These are phyloP conservation scores for Drosophila melanocephala DNA, from an alignment of 2,888 invertebrate genomes.

Conservation along the genomic window DNA sequence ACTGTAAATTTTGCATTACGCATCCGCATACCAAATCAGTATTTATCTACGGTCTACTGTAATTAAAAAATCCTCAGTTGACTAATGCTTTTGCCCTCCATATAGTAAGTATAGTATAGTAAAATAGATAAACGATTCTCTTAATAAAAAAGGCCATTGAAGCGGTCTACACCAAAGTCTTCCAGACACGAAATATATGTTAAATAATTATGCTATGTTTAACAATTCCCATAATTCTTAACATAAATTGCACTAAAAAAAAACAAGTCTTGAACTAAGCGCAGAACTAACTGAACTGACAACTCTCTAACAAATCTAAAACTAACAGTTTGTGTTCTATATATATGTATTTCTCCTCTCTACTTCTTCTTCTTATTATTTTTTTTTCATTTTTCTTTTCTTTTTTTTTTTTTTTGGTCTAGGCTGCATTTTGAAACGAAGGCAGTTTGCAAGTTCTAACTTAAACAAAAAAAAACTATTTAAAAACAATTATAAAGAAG, in stretches of 20 bases:
- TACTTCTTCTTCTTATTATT: slow-evolving; percentile 23
- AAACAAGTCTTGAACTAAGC: slow-evolving; percentile 55
- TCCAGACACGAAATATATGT: slow-evolving; percentile 17
- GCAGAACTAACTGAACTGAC: slow-evolving; percentile 43
- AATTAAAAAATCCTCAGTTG: background rate
- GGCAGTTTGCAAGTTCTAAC: slow-evolving; percentile 46
- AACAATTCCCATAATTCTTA: slow-evolving; percentile 32
- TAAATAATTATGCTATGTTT: slow-evolving; percentile 24
- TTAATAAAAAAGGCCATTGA: slow-evolving; percentile 25
- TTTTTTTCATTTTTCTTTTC: slow-evolving; percentile 30
- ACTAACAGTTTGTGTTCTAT: slow-evolving; percentile 29
- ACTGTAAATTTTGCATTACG: background rate
- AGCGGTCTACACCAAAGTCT: slow-evolving; percentile 31
- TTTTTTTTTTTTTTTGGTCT: slow-evolving; percentile 70
- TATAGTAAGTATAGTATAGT: slow-evolving; percentile 3
- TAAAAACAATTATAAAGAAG: slow-evolving; percentile 6
- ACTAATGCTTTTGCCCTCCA: slow-evolving; percentile 1
- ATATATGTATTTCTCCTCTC: background rate
- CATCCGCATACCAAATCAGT: background rate
- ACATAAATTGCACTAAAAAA: slow-evolving; percentile 55
- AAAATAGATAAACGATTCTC: slow-evolving; percentile 26
- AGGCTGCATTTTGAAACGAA: slow-evolving; percentile 68
- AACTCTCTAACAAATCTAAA: slow-evolving; percentile 37
- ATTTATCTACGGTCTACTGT: slow-evolving; percentile 3
- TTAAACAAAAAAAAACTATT: slow-evolving; percentile 28